Conservation (phyloP, 2,888 invertebrate genomes). For the Oscheius sp. region DNA sequence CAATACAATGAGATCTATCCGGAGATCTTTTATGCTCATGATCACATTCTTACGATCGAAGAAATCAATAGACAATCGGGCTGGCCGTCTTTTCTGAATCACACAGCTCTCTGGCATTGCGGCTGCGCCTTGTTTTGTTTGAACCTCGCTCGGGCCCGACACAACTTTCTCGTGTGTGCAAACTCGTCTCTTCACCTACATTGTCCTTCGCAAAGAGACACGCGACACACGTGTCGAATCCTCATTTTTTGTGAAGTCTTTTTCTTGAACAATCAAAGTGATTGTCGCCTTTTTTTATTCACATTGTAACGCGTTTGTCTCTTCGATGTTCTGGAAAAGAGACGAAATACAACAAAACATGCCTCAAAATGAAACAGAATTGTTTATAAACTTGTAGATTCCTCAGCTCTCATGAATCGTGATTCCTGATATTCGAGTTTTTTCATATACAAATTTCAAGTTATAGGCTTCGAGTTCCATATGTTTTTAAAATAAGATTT, state of each 20-base stretch:
- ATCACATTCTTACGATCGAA: neutral
- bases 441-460: no score
- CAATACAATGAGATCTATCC: no score
- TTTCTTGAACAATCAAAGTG: neutral
- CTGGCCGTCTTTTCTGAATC: neutral
- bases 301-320: no score
- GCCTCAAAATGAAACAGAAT: neutral
- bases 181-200: constrained; percentile 28
- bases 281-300: neutral
- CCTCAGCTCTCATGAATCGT: no score
- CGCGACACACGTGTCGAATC: neutral
- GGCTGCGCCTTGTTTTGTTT: constrained; percentile 21
- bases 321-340: neutral
- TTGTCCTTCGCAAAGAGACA: constrained; percentile 1
- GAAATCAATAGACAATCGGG: neutral
- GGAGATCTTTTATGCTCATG: no score
- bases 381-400: no score
- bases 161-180: constrained; percentile 27
- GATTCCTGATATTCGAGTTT: no score
- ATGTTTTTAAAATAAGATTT: no score
- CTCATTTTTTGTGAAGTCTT: neutral
- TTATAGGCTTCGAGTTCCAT: no score
- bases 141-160: constrained; percentile 12
- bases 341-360: neutral
- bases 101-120: neutral